phyloP scores from a whole-genome alignment of 2,113 vertebrate species.

The Mionectes macconnelli region DNA sequence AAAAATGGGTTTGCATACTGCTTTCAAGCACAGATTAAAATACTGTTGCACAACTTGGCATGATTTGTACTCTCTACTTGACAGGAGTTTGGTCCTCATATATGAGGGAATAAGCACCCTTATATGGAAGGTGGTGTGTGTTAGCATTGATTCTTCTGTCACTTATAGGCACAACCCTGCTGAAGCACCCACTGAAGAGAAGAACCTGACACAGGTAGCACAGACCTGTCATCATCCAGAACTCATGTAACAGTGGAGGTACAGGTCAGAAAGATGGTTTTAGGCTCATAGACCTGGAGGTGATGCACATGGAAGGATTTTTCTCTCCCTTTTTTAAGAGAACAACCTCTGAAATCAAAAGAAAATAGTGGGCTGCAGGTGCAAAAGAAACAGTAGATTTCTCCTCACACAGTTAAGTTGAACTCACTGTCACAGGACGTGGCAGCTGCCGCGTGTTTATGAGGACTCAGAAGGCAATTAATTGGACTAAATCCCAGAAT shows the following conservation, averaged over 20 bases:
- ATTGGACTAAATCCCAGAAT: not conserved
- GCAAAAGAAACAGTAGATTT: not conserved
- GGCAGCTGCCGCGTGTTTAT: not conserved
- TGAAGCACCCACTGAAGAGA: not conserved
- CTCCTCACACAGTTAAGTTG: not conserved
- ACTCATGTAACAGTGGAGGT: not conserved
- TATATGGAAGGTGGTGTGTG: not conserved
- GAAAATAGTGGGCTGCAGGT: not conserved
- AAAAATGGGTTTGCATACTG: not conserved
- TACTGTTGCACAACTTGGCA: not conserved
- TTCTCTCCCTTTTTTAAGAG: not conserved
- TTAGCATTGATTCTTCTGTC: not conserved
- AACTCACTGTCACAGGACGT: not conserved
- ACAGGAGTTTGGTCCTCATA: not conserved
- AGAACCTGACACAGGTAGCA: not conserved
- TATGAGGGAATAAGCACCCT: not conserved
- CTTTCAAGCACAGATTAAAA: slow-evolving; percentile 5
- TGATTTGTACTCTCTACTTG: not conserved
- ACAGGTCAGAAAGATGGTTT: not conserved
- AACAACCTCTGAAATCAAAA: not conserved
- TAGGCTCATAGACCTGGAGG: not conserved
- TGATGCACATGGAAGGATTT: not conserved
- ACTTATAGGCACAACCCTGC: not conserved
- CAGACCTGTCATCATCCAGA: not conserved
- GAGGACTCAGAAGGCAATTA: not conserved